These are phyloP conservation scores for Pelodytes ibericus DNA, from an alignment of 2,797 vertebrate species.

Conservation along the genomic window DNA sequence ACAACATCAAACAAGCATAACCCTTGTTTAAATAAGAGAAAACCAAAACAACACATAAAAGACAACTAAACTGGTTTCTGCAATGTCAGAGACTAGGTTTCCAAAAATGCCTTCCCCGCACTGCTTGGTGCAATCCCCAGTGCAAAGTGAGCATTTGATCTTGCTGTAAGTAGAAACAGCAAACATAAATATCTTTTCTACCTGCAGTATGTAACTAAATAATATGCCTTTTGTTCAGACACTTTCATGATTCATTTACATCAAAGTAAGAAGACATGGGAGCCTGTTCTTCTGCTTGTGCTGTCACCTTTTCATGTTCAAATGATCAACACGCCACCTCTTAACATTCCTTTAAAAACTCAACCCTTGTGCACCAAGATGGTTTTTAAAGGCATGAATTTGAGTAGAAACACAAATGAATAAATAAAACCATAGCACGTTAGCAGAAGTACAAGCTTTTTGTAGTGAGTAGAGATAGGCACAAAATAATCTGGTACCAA, in stretches of 20 bases:
- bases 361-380: too few species aligned
- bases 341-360: too few species aligned
- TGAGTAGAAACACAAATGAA: too few species aligned
- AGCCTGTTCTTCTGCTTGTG: not conserved
- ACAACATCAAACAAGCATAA: not conserved
- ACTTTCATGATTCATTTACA: slow-evolving; percentile 65
- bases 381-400: too few species aligned
- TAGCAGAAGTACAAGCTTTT: too few species aligned
- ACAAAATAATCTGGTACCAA: too few species aligned
- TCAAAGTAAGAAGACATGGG: slow-evolving; percentile 54
- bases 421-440: too few species aligned
- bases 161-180: not conserved
- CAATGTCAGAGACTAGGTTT: not conserved
- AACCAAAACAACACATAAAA: not conserved
- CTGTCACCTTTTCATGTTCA: not conserved
- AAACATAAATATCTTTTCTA: slow-evolving; percentile 5
- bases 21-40: not conserved
- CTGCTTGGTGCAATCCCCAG: not conserved
- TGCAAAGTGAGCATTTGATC: too few species aligned
- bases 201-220: slow-evolving; percentile 61
- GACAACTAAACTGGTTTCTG: not conserved
- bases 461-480: too few species aligned
- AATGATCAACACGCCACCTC: not conserved
- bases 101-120: too few species aligned
- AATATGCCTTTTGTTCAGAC: slow-evolving; percentile 64